A percentile compares a stretch with the other conserved stretches of the same genome.
Conservation (phyloP, 2,113 vertebrate species). For the Cacatua alba region DNA sequence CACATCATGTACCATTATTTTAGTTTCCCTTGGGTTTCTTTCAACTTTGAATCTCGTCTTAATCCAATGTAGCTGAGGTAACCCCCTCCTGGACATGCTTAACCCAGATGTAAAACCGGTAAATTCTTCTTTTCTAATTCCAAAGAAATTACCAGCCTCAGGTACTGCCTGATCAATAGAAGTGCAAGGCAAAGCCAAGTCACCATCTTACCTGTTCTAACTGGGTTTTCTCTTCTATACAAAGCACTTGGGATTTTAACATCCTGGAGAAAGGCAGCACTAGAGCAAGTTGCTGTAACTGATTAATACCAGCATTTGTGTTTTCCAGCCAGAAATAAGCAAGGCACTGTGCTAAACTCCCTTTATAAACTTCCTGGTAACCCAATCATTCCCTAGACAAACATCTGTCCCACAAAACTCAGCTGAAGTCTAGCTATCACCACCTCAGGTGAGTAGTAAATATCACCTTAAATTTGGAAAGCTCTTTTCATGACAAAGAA, state of each 20-base stretch:
- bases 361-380: not conserved
- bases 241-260: not conserved
- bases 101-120: not conserved
- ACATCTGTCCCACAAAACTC: not conserved
- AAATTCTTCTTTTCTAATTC: not conserved
- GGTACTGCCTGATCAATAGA: not conserved
- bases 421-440: not conserved
- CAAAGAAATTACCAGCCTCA: not conserved
- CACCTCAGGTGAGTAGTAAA: not conserved
- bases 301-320: not conserved
- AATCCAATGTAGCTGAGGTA: not conserved
- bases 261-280: not conserved
- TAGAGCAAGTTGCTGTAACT: not conserved
- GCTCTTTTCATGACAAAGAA: not conserved
- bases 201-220: not conserved
- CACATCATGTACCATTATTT: not conserved
- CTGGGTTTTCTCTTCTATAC: not conserved
- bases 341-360: not conserved
- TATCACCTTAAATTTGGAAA: not conserved
- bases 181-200: not conserved
- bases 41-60: not conserved
- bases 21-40: not conserved
- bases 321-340: not conserved
- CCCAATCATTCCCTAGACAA: fast-evolving
- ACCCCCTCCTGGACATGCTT: not conserved